A percentile compares a stretch with the other conserved stretches of the same genome.
These are phyloP conservation scores for Arrhamphus sclerolepis DNA, from an alignment of 2,797 vertebrate species.

Conservation along the genomic window DNA sequence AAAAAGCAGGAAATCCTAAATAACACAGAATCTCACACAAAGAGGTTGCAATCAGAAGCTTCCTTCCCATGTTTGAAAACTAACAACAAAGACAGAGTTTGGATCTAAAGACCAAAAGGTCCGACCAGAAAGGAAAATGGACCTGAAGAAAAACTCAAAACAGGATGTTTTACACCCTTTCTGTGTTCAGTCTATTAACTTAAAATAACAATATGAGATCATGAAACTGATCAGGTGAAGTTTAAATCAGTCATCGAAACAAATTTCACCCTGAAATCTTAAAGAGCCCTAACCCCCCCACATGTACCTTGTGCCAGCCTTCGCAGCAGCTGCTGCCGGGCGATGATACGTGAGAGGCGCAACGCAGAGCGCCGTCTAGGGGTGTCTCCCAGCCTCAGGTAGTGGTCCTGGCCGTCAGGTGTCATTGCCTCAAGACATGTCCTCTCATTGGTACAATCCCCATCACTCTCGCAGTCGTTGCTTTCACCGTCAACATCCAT, in stretches of 20 bases:
- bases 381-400: conserved; percentile 77
- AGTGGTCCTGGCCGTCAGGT: conserved; percentile 67
- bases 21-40: conserved; percentile 4
- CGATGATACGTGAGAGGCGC: conserved; percentile 79
- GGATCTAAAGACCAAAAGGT: neutral
- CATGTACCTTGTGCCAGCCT: conserved; percentile 77
- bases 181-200: neutral
- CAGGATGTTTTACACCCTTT: neutral
- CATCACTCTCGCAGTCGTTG: conserved; percentile 44
- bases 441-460: conserved; percentile 40
- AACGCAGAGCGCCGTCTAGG: conserved; percentile 73
- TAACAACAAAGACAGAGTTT: conserved; percentile 20
- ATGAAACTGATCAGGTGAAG: no score
- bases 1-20: neutral
- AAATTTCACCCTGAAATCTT: no score
- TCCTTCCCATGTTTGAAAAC: conserved; percentile 8
- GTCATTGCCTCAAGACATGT: conserved; percentile 74
- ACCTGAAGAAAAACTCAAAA: conserved; percentile 1
- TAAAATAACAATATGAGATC: neutral
- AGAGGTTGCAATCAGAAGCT: conserved; percentile 12
- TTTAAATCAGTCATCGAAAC: neutral
- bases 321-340: conserved; percentile 75
- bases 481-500: neutral
- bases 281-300: neutral
- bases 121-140: neutral